A percentile compares a stretch with the other conserved stretches of the same genome.
phyloP scores from a whole-genome alignment of 2,888 invertebrate genomes.

The Catotricha subobsoleta region DNA sequence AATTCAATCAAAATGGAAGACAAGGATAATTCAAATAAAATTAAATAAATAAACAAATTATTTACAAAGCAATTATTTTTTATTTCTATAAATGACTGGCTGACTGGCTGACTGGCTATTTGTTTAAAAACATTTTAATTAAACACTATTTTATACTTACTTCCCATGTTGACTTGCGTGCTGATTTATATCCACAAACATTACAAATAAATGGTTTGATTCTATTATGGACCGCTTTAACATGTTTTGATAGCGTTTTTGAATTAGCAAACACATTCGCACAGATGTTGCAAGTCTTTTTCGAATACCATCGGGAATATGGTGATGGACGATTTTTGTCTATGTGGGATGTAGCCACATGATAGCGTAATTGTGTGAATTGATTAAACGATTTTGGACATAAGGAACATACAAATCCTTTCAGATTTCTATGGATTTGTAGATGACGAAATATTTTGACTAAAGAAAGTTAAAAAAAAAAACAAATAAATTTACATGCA shows the following conservation, averaged over 20 bases:
- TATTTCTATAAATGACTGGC: too few species aligned
- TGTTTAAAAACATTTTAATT: too few species aligned
- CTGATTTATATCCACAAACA: slow-evolving; percentile 53
- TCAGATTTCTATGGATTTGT: slow-evolving; percentile 38
- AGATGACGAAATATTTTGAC: slow-evolving; percentile 43
- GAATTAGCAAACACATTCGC: slow-evolving; percentile 47
- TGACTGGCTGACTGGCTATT: too few species aligned
- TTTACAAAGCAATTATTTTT: not conserved
- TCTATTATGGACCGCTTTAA: slow-evolving; percentile 54
- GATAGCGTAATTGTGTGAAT: slow-evolving; percentile 40
- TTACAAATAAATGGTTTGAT: slow-evolving; percentile 55
- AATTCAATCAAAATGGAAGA: not conserved
- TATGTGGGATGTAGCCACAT: slow-evolving; percentile 29
- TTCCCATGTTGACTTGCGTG: slow-evolving; percentile 49
- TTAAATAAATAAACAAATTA: not conserved
- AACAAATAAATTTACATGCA: slow-evolving; percentile 1
- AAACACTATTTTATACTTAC: slow-evolving; percentile 19
- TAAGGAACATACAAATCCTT: slow-evolving; percentile 32
- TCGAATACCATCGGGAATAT: slow-evolving; percentile 33
- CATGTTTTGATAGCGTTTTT: slow-evolving; percentile 47
- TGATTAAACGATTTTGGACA: slow-evolving; percentile 46
- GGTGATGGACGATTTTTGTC: slow-evolving; percentile 8
- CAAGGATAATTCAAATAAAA: not conserved
- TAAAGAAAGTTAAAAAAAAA: slow-evolving; percentile 16
- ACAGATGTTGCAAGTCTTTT: slow-evolving; percentile 50